Evolutionary conservation across 2,113 vertebrate genomes (phyloP).

Genomic region (Megaceryle maxima): DNA sequence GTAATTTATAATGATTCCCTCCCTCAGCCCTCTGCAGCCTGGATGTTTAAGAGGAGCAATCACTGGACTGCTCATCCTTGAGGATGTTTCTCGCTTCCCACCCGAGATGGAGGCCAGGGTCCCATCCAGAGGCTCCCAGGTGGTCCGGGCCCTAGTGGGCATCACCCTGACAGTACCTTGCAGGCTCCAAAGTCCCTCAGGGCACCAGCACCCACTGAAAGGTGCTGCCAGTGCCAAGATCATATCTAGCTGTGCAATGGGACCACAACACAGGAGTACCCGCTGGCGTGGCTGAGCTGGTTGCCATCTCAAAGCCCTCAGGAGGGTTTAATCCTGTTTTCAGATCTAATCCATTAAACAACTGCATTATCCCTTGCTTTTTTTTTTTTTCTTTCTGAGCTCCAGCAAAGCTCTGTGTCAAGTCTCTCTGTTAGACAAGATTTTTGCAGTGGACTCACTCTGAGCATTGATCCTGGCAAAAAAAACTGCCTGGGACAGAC

Average conservation of each 20-base stretch:
- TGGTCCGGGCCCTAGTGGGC: not conserved
- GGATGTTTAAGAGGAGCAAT: not conserved
- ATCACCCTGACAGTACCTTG: not conserved
- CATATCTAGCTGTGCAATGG: not conserved
- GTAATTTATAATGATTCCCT: not conserved
- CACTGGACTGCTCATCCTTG: not conserved
- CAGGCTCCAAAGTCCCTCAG: not conserved
- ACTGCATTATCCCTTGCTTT: not conserved
- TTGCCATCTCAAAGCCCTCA: not conserved
- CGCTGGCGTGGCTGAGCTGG: not conserved
- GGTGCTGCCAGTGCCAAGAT: not conserved
- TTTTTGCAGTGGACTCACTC: not conserved
- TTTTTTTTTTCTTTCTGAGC: not conserved
- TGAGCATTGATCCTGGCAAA: not conserved
- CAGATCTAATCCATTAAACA: slow-evolving; percentile 13
- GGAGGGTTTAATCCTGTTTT: slow-evolving; percentile 31
- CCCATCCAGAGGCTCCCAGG: not conserved
- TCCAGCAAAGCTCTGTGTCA: not conserved
- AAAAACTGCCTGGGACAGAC: not conserved
- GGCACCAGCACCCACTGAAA: not conserved
- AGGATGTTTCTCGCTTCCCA: not conserved
- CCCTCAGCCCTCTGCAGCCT: not conserved
- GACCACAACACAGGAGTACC: not conserved
- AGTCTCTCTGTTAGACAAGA: not conserved
- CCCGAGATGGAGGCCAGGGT: not conserved